Evolutionary conservation across 2,888 invertebrate species (phyloP).

Genomic region (Stenchaetothrips biformis): DNA sequence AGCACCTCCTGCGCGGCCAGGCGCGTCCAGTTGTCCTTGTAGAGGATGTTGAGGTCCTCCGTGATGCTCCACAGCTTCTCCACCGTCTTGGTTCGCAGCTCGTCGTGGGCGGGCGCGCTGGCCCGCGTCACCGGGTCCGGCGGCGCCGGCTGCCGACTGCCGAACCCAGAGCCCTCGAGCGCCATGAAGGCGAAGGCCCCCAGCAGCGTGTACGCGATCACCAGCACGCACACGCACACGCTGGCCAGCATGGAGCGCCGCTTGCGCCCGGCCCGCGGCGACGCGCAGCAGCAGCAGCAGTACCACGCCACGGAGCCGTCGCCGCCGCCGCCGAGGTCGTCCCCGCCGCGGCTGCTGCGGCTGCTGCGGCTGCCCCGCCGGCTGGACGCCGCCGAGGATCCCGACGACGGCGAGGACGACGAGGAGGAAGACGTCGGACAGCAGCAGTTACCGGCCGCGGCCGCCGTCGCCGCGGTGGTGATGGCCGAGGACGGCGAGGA

Average conservation of each 20-base stretch:
- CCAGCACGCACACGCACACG: conserved; percentile 75
- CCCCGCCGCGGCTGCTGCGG: background rate
- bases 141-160: background rate
- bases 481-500: background rate
- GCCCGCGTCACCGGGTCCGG: conserved; percentile 22
- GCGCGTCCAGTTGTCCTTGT: conserved; percentile 87
- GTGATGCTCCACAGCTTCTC: conserved; percentile 81
- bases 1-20: conserved; percentile 81
- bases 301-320: conserved; percentile 6
- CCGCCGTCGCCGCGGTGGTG: background rate
- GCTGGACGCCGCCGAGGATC: conserved; percentile 5
- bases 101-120: conserved; percentile 35
- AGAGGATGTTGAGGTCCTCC: conserved; percentile 80
- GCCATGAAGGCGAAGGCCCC: conserved; percentile 89
- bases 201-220: conserved; percentile 84
- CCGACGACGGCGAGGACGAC: conserved; percentile 5
- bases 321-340: background rate
- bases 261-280: background rate
- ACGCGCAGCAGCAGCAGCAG: conserved; percentile 18
- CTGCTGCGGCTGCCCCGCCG: conserved; percentile 16
- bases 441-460: background rate
- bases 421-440: background rate
- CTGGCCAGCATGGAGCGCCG: conserved; percentile 65
- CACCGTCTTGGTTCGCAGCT: conserved; percentile 55
- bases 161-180: conserved; percentile 60